Percentiles rank a stretch among this genome's conserved stretches.
Conservation (phyloP, 2,113 vertebrate species). For the Bungarus multicinctus region DNA sequence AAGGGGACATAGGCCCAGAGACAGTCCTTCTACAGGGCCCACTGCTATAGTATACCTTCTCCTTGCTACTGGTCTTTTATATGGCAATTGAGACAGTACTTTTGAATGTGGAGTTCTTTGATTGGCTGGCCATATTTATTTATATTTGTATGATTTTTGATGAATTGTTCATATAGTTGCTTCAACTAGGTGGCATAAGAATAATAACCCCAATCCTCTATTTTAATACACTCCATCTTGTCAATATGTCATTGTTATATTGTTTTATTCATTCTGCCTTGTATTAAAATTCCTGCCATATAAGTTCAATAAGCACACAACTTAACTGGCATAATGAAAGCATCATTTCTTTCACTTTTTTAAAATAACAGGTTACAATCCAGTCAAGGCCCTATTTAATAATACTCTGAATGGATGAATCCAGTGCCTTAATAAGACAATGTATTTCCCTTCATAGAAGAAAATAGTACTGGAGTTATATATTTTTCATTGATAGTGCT, state of each 20-base stretch:
- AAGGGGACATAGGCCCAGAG: neutral
- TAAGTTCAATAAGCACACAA: constrained; percentile 30
- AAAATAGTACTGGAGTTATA: neutral
- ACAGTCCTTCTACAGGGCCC: neutral
- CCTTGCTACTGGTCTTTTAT: neutral
- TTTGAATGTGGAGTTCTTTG: neutral
- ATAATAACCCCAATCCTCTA: neutral
- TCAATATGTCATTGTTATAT: neutral
- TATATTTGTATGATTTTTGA: neutral
- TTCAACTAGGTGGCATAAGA: neutral
- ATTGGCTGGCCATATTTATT: neutral
- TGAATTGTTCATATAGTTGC: neutral
- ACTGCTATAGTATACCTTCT: neutral
- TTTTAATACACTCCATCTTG: neutral
- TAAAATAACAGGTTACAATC: constrained; percentile 22
- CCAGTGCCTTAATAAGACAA: neutral
- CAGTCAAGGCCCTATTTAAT: neutral
- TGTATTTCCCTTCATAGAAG: constrained; percentile 6
- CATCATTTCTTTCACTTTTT: constrained; percentile 1
- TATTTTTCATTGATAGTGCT: constrained; percentile 11
- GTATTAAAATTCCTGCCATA: constrained; percentile 34
- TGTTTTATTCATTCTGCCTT: neutral
- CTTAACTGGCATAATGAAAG: neutral
- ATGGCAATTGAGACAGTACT: neutral
- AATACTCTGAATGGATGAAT: neutral